Evolutionary conservation across 2,888 invertebrate genomes (phyloP), one percentile per base, ranked within the genome.

Genomic region (Ceraclea dissimilis): DNA sequence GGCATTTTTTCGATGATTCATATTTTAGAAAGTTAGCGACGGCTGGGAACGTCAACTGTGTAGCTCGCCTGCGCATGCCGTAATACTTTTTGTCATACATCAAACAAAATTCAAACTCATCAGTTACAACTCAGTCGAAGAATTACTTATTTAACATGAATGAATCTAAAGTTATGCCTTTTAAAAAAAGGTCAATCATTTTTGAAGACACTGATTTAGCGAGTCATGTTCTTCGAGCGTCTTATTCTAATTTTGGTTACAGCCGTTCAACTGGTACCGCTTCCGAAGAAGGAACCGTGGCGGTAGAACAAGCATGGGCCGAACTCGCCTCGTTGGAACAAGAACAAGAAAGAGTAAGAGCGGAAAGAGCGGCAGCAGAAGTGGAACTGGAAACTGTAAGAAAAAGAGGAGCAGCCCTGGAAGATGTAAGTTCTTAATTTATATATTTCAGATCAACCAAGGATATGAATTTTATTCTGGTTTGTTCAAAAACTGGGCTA

Each of bases 281-380:
- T 10, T 73, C 71, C 20, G 66, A 68, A 4, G 83, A 83, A 64
- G 83, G 83, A 0, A 85, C 85, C 63, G 75, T 82, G 43, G 82
- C 85, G 1, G 82, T 89, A 47, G 87, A 88, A 65, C 88, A 89
- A 67, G 90, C 92, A 46, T 90, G 90, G 90, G 81, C 84, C 0
- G 91, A 91, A 69, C 73, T 92, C 22, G 85, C 88, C 8, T 88
- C 88, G 57, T 87, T 94, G 52, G 89, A 91, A 70, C 81, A 87
- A 56, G 94, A 95, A 70, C 90, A 91, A 67, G 87, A 91, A 66
- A 76, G 88, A 49, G 90, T 89, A 67, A 82, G 90, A 26, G 81
- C 84, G 59, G 80, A 92, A 66, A 79, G 91, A 22, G 83, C 83
- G 39, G 82, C 84, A 46, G 86, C 92, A 2, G 89, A 92, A 70